Evolutionary conservation across 92 coral and sea anemone genomes (phyloP), one percentile per base, ranked within the genome.

Genomic region (Zoanthus sansibaricus): DNA sequence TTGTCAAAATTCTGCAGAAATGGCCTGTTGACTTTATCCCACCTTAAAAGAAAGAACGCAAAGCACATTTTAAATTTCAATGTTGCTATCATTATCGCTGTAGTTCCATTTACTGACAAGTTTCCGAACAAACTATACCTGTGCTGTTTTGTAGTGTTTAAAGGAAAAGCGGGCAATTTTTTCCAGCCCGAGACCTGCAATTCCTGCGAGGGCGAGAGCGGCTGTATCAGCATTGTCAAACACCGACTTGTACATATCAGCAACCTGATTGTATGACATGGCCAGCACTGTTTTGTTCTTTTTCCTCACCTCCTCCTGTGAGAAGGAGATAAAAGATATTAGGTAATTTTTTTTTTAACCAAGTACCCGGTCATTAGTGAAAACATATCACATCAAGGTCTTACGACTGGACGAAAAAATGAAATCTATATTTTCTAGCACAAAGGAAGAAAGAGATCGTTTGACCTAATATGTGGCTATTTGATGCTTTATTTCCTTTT

Each of bases 91-190:
- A 33, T 33, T 33, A 33, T 33, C 1, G 54, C 5, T 10, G 54
- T 49, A 6, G 11, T 49, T 49, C 5, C 54, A 49, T 49, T 10
- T 5, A 49, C 54, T 49, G 12, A 7, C 54, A 49, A 11, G 42
- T 37, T 37, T 1, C 42, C 42, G 42, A 37, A 37, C 42, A 37
- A 37, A 37, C 42, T 10, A 16, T 64, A 79, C 84, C 84, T 79
- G 84, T 62, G 73, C 72, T 17, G 73, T 79, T n/a, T 64, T 79
- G 11, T 79, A 79, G 45, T 64, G 45, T 48, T 79, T 69, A 44
- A 79, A 79, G 48, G 72, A 9, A 3, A 45, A 16, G 0, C 42
- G 5, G 14, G 84, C 73, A 5, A 79, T 18, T 13, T 62, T 62
- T 13, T 48, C 84, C 11, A 79, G 74, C 15, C 56, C 84, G 20